phyloP scores from a whole-genome alignment of 1,140 invertebrate species.

The Drosophila hydei region DNA sequence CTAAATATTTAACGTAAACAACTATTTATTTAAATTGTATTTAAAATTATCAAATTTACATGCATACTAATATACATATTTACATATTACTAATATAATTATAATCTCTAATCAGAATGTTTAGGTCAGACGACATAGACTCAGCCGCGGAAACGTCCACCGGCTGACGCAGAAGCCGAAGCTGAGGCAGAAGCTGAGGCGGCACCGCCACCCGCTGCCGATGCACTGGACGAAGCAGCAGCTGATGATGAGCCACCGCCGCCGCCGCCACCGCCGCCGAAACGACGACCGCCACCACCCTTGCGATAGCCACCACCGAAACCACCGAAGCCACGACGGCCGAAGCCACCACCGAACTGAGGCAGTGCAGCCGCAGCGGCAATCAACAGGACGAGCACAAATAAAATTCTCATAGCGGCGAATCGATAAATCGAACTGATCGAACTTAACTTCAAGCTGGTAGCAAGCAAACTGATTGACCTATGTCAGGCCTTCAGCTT shows the following conservation, averaged over 20 bases:
- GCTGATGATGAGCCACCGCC: conserved; percentile 7
- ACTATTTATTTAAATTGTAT: no score
- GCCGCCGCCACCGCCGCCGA: conserved; percentile 27
- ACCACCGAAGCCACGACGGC: conserved; percentile 14
- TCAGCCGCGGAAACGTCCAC: conserved; percentile 37
- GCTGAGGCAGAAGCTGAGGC: conserved; percentile 7
- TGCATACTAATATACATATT: no score
- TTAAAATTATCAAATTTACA: no score
- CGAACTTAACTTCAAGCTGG: not conserved
- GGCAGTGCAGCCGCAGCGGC: conserved; percentile 1
- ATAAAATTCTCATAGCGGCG: not conserved
- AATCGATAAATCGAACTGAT: not conserved
- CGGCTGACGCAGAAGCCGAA: conserved; percentile 7
- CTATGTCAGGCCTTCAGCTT: not conserved
- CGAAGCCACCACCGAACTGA: not conserved
- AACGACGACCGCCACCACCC: conserved; percentile 9
- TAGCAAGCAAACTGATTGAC: not conserved
- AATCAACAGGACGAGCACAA: conserved; percentile 1
- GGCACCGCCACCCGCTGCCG: not conserved
- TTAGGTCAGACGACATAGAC: no score
- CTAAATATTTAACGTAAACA: no score
- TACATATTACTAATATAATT: no score
- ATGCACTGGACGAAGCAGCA: conserved; percentile 11
- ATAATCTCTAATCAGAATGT: no score
- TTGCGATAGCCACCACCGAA: conserved; percentile 12